These are phyloP conservation scores for Candidula unifasciata DNA, from an alignment of 2,888 invertebrate species.

Conservation along the genomic window DNA sequence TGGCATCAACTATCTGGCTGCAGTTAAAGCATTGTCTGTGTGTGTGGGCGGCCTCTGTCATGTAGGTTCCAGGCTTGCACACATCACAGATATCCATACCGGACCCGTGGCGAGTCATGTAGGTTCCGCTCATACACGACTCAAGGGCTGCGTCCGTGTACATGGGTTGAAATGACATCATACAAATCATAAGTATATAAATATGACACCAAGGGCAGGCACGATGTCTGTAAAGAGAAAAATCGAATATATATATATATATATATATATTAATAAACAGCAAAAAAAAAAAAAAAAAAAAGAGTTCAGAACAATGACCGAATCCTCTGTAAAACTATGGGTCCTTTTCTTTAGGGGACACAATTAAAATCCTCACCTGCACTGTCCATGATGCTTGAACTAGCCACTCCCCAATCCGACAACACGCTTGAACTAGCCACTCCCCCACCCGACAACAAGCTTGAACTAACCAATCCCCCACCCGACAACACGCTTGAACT, in stretches of 20 bases:
- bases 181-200: not conserved
- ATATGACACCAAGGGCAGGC: not conserved
- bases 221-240: not conserved
- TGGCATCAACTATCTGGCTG: not conserved
- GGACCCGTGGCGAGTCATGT: conserved; percentile 12
- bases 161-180: not conserved
- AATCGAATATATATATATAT: not conserved
- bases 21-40: conserved; percentile 6
- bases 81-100: not conserved
- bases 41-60: not conserved
- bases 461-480: too few relatives aligned
- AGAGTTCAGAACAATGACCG: too few relatives aligned
- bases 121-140: not conserved
- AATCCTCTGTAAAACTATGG: too few relatives aligned
- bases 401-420: too few relatives aligned
- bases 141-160: not conserved
- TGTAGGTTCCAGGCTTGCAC: not conserved
- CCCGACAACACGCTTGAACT: too few relatives aligned
- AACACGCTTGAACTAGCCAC: too few relatives aligned
- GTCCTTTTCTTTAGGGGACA: too few relatives aligned
- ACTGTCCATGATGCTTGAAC: too few relatives aligned
- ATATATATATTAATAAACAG: too few relatives aligned
- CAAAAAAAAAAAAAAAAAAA: too few relatives aligned
- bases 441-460: too few relatives aligned
- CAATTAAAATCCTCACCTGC: too few relatives aligned